phyloP scores from a whole-genome alignment of 2,888 invertebrate genomes.

The Drosophila yooni region DNA sequence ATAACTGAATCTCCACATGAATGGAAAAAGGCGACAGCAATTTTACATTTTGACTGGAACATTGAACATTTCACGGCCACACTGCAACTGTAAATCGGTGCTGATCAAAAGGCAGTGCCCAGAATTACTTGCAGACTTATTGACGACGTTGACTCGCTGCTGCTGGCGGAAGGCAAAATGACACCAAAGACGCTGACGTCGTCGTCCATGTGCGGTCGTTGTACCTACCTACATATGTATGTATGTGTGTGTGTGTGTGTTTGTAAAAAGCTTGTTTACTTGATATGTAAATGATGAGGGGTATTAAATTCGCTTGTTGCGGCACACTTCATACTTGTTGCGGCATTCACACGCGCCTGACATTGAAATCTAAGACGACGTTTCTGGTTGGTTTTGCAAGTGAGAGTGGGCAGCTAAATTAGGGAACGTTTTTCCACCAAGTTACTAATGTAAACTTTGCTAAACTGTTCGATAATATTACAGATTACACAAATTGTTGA shows the following conservation, averaged over 20 bases:
- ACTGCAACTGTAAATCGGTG: background rate
- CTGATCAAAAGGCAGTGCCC: constrained; percentile 3
- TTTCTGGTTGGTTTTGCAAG: background rate
- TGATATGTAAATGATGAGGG: constrained; percentile 34
- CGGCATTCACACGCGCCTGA: constrained; percentile 54
- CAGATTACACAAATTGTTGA: background rate
- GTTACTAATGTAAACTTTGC: background rate
- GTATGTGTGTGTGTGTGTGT: constrained; percentile 28
- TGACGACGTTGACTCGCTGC: constrained; percentile 34
- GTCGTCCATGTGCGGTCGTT: constrained; percentile 33
- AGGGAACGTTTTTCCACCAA: background rate
- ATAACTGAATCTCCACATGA: background rate
- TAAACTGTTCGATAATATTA: background rate
- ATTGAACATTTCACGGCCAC: constrained; percentile 41
- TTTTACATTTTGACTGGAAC: background rate
- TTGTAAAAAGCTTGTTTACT: constrained; percentile 55
- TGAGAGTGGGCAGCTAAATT: background rate
- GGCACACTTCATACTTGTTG: constrained; percentile 19
- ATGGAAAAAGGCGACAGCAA: background rate
- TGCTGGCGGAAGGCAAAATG: constrained; percentile 69
- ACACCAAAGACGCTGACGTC: constrained; percentile 38
- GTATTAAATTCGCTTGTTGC: constrained; percentile 24
- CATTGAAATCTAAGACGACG: constrained; percentile 62
- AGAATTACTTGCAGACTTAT: constrained; percentile 35
- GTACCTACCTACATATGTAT: background rate